phyloP scores from a whole-genome alignment of 2,113 vertebrate genomes.

The Taurulus bubalis region DNA sequence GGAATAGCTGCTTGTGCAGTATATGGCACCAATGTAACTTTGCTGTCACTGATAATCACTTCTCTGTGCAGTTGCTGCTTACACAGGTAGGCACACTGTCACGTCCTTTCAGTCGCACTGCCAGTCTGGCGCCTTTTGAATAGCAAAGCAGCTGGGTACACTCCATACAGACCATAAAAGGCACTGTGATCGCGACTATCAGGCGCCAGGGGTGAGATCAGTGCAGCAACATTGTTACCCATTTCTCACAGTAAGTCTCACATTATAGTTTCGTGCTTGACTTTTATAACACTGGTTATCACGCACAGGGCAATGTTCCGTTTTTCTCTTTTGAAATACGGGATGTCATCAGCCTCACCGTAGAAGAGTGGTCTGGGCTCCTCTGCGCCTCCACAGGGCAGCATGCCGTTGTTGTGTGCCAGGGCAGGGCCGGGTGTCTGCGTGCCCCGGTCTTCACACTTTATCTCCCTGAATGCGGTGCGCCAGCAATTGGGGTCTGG shows the following conservation, averaged over 20 bases:
- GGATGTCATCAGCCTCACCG: conserved; percentile 72
- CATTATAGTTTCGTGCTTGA: conserved; percentile 14
- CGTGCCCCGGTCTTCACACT: conserved; percentile 80
- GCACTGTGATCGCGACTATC: conserved; percentile 65
- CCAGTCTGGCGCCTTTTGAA: conserved; percentile 78
- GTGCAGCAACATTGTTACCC: conserved; percentile 39
- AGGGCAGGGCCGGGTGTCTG: conserved; percentile 80
- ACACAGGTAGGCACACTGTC: conserved; percentile 67
- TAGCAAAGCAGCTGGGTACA: conserved; percentile 81
- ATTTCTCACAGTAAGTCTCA: conserved; percentile 51
- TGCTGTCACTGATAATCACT: conserved; percentile 54
- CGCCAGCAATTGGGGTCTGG: conserved; percentile 71
- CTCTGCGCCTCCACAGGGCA: conserved; percentile 80
- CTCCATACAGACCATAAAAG: conserved; percentile 76
- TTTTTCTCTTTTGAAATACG: conserved; percentile 39
- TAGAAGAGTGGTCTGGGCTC: conserved; percentile 85
- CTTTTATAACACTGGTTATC: conserved; percentile 71
- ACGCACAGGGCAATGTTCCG: conserved; percentile 43
- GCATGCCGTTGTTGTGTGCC: conserved; percentile 79
- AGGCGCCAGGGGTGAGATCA: conserved; percentile 74
- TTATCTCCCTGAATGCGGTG: conserved; percentile 81
- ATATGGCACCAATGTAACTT: conserved; percentile 48
- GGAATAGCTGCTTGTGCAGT: conserved; percentile 41
- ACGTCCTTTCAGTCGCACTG: conserved; percentile 65
- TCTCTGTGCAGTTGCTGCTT: conserved; percentile 34